These are phyloP conservation scores for Phymatocera aterrima DNA, from an alignment of 2,888 invertebrate species.

Conservation along the genomic window DNA sequence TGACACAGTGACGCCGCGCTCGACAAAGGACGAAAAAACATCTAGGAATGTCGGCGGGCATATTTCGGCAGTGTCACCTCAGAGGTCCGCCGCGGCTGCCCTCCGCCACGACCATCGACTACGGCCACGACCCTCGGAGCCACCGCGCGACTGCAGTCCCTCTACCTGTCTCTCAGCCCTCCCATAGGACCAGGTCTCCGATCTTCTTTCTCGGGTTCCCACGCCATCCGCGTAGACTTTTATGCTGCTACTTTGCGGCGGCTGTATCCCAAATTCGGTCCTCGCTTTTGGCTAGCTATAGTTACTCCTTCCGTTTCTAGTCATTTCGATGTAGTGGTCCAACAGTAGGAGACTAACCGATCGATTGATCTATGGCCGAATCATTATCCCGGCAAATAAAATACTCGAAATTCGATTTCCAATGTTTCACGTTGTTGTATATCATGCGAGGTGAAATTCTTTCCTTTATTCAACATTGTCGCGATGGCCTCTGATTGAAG, in stretches of 20 bases:
- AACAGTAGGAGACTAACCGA: neutral
- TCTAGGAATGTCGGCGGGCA: slow-evolving; percentile 70
- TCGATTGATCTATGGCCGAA: neutral
- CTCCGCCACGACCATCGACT: slow-evolving; percentile 22
- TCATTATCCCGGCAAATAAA: neutral
- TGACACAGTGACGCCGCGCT: slow-evolving; percentile 69
- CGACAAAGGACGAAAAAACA: slow-evolving; percentile 71
- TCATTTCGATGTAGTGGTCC: neutral
- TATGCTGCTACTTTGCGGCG: slow-evolving; percentile 36
- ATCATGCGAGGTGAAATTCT: neutral
- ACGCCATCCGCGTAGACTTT: slow-evolving; percentile 43
- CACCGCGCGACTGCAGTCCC: slow-evolving; percentile 27
- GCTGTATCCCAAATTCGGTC: slow-evolving; percentile 8
- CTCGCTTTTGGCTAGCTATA: neutral
- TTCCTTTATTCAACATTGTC: neutral
- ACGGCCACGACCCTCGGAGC: slow-evolving; percentile 32
- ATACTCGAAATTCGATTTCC: neutral
- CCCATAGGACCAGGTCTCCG: neutral
- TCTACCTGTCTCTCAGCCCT: slow-evolving; percentile 32
- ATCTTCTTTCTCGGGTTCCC: slow-evolving; percentile 24
- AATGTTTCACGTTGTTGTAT: neutral
- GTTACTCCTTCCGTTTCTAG: slow-evolving; percentile 27
- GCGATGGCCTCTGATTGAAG: neutral
- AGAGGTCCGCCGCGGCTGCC: slow-evolving; percentile 55
- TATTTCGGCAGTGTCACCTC: slow-evolving; percentile 72